Base-by-base conservation (phyloP, 2,888 invertebrate genomes). In the Lasioglossum morio region DNA sequence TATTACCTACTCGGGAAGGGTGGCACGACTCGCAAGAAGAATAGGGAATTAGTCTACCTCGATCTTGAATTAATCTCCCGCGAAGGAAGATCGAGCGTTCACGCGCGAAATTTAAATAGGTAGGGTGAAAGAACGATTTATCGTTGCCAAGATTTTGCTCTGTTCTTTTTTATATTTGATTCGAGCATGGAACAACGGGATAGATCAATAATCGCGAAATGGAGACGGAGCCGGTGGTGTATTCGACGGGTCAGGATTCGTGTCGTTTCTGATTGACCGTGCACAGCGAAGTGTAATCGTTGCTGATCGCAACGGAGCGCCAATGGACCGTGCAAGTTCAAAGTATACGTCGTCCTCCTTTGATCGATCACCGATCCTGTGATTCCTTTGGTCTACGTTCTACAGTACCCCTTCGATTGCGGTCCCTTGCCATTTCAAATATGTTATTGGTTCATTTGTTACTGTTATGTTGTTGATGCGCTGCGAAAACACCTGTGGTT, bases 51-150 rank as follows among this genome's bases (percentile, higher is more conserved):
- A 76, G 60, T 53, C 40, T n/a, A 16, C 43, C 40, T 48, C 63
- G 78, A 77, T 76, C 77, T 69, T 73, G 69, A 86, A 72, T 82
- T 79, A 81, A 78, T 85, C 78, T 76, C 23, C 10, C 16, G 19
- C 16, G 69, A 30, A 72, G 19, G 30, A 30, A 60, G 23, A 14
- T 16, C 2, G 34, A 37, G 73, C 23, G 72, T 60, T 73, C 57
- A 73, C 37, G 72, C 69, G 76, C 57, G 84, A 72, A 72, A 84
- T 85, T 85, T 84, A 79, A 84, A 83, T 83, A n/a, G 74, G 74
- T 40, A 70, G 23, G 70, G 30, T 10, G 53, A 53, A 53, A 16
- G 16, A 40, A 43, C 84, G 76, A 85, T 85, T 85, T 79, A 73
- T 85, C 73, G 84, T 4, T 4, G 30, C n/a, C 69, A 40, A 46